Percentiles rank a stretch among this genome's conserved stretches.
Conservation (phyloP, 2,113 vertebrate genomes). For the Larimichthys crocea region DNA sequence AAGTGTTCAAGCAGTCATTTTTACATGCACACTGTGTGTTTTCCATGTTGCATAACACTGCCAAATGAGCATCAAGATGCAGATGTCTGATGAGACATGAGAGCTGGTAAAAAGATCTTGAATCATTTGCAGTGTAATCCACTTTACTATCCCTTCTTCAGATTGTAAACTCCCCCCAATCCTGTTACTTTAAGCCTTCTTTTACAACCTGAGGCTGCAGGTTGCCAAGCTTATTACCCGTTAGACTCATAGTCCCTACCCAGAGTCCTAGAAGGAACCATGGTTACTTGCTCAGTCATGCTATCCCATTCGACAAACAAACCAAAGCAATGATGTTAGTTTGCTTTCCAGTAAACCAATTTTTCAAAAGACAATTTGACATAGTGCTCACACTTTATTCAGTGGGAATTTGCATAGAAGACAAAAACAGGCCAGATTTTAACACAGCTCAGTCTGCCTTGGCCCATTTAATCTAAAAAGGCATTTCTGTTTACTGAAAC, state of each 20-base stretch:
- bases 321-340: constrained; percentile 2
- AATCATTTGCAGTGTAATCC: constrained; percentile 69
- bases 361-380: constrained; percentile 16
- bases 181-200: constrained; percentile 84
- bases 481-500: constrained; percentile 31
- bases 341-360: constrained; percentile 3
- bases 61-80: constrained; percentile 38
- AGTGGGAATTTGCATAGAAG: not conserved
- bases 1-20: not conserved
- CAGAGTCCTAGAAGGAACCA: constrained; percentile 20
- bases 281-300: not conserved
- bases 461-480: constrained; percentile 31
- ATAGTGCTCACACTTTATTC: constrained; percentile 18
- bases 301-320: constrained; percentile 9
- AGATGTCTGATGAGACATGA: constrained; percentile 28
- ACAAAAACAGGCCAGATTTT: constrained; percentile 6
- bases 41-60: constrained; percentile 32
- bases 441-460: constrained; percentile 15
- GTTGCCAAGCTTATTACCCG: constrained; percentile 53
- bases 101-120: constrained; percentile 42
- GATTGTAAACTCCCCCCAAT: constrained; percentile 77
- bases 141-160: constrained; percentile 67
- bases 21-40: constrained; percentile 14
- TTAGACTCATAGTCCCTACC: not conserved
- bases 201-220: constrained; percentile 68